These are phyloP conservation scores for Macrostomum lignano DNA, from an alignment of 1,140 invertebrate genomes.

Conservation along the genomic window DNA sequence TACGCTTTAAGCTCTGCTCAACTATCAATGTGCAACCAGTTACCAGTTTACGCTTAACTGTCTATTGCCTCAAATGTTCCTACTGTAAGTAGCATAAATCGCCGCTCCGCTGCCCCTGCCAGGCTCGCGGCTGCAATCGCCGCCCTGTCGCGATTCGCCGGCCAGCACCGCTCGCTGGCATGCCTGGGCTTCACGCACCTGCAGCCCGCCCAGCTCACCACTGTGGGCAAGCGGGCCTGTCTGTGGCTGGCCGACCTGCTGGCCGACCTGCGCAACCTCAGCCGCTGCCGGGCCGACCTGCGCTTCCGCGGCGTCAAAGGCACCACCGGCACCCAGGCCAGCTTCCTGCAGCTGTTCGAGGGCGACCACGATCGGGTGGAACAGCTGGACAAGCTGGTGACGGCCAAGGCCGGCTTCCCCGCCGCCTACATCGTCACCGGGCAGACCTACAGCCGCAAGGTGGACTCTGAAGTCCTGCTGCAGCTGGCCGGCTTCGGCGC, in stretches of 20 bases:
- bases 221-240: constrained; percentile 76
- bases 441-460: constrained; percentile 80
- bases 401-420: constrained; percentile 54
- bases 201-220: constrained; percentile 83
- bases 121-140: too few species aligned
- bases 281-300: constrained; percentile 40
- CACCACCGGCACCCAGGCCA: constrained; percentile 84
- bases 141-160: too few species aligned
- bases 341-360: constrained; percentile 71
- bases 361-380: constrained; percentile 43
- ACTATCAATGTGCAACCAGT: too few species aligned
- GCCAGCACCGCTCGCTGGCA: too few species aligned
- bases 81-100: too few species aligned
- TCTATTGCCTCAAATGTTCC: too few species aligned
- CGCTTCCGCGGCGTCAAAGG: constrained; percentile 86
- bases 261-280: constrained; percentile 60
- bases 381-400: constrained; percentile 35
- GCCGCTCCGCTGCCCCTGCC: too few species aligned
- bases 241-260: constrained; percentile 81
- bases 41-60: too few species aligned
- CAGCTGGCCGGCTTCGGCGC: constrained; percentile 49
- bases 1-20: too few species aligned
- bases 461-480: constrained; percentile 53
- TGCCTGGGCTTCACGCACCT: constrained; percentile 84
- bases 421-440: constrained; percentile 50